phyloP scores from a whole-genome alignment of 1,140 invertebrate genomes.

The Atta cephalotes region DNA sequence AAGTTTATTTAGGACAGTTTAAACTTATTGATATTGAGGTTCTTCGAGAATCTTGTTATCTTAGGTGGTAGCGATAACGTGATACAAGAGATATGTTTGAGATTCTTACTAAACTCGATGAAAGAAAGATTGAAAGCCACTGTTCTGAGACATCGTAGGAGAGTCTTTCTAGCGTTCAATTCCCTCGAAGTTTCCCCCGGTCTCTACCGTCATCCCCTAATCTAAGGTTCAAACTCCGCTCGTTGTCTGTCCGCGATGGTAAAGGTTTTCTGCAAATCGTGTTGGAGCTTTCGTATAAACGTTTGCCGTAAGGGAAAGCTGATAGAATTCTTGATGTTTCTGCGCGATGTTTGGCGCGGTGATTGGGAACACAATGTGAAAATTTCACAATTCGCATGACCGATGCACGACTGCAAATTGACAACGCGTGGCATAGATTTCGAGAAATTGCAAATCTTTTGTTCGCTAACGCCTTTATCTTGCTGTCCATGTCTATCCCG shows the following conservation, averaged over 20 bases:
- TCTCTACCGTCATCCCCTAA: constrained; percentile 38
- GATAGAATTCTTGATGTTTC: constrained; percentile 34
- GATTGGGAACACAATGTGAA: neutral
- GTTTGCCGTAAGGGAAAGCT: constrained; percentile 27
- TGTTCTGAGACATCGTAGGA: constrained; percentile 54
- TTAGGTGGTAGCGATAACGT: constrained; percentile 15
- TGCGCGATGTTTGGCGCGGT: constrained; percentile 5
- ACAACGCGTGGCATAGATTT: constrained; percentile 7
- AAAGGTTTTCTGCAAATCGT: constrained; percentile 57
- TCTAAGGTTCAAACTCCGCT: constrained; percentile 55
- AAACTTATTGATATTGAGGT: neutral
- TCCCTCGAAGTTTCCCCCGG: constrained; percentile 59
- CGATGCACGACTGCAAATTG: neutral
- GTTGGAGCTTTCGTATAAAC: constrained; percentile 42
- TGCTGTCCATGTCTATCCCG: neutral
- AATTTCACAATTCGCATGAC: neutral
- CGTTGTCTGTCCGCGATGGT: constrained; percentile 54
- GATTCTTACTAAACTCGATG: neutral
- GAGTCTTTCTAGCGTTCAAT: constrained; percentile 65
- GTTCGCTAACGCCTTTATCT: neutral
- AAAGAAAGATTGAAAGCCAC: constrained; percentile 56
- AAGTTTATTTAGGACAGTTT: neutral
- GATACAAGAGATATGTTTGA: constrained; percentile 6
- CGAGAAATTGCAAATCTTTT: neutral
- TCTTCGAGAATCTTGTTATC: constrained; percentile 7